Evolutionary conservation across 2,113 vertebrate species (phyloP).

Genomic region (Cebidichthys violaceus): DNA sequence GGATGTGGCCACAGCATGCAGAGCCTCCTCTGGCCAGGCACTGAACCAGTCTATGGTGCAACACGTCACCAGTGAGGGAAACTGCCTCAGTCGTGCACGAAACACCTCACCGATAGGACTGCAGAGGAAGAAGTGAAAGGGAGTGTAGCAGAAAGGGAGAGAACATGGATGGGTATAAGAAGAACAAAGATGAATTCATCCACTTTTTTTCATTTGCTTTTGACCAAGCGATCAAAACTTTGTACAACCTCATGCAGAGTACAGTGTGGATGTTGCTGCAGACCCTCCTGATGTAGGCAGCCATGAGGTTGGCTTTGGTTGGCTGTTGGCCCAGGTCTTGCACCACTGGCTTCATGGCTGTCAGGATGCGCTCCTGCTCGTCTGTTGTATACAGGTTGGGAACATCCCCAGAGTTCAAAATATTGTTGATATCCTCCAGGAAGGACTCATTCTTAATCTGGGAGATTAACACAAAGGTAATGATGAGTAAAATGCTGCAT

Average conservation of each 20-base stretch:
- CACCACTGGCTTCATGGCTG: conserved; percentile 87
- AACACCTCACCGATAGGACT: conserved; percentile 94
- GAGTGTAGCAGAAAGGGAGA: background rate
- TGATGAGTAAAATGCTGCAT: background rate
- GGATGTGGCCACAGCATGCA: conserved; percentile 87
- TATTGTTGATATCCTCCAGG: conserved; percentile 93
- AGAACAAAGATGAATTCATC: background rate
- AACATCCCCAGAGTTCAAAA: conserved; percentile 92
- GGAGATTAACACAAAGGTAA: background rate
- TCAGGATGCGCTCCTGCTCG: conserved; percentile 90
- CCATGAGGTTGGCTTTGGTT: conserved; percentile 92
- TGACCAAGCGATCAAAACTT: background rate
- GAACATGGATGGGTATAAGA: background rate
- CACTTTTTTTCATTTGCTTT: background rate
- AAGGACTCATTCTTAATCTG: conserved; percentile 95
- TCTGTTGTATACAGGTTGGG: conserved; percentile 89
- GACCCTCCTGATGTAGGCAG: conserved; percentile 87
- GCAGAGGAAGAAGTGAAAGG: conserved; percentile 10
- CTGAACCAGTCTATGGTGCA: conserved; percentile 97
- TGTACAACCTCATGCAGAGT: conserved; percentile 92
- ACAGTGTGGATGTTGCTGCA: conserved; percentile 91
- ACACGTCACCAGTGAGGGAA: conserved; percentile 93
- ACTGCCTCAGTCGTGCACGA: conserved; percentile 89
- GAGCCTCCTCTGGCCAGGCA: conserved; percentile 91
- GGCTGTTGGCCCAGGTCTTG: conserved; percentile 89